Base-by-base conservation (phyloP, 2,113 vertebrate genomes). In the Embiotoca jacksoni region DNA sequence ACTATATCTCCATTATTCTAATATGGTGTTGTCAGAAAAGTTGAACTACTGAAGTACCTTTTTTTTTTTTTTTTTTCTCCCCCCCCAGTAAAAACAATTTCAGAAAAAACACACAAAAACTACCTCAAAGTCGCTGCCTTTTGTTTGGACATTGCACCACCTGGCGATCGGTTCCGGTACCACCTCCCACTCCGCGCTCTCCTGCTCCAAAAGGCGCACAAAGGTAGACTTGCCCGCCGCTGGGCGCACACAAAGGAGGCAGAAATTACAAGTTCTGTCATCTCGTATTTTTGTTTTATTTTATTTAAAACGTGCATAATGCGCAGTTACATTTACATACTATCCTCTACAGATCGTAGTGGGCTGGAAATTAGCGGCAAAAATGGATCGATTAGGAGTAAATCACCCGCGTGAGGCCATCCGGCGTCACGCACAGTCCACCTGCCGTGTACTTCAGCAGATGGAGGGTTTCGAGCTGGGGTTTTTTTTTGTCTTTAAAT, bases 221-320 rank as follows among this genome's bases (percentile, higher is more conserved):
- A 99, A 98, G 0, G 97, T 98, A 0, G 97, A 97, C 59, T 99
- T 99, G 1, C 98, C 97, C 9, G 97, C 94, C 67, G 97, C 98
- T 99, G 89, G 14, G 7, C 49, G 2, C 49, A 53, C 57, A 74
- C 33, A 61, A 72, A 71, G 15, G 7, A 64, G 4, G 7, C 33
- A 35, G 6, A n/a, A 10, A 49, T n/a, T 23, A 46, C 49, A 44
- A 9, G 6, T 23, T 50, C 0, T 31, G 23, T 23, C 23, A 23
- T 23, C 23, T 23, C 23, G 23, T 23, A 23, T 23, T 23, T 23
- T 23, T 23, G n/a, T n/a, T 23, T 23, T 23, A 23, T 23, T 23
- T 23, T 23, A 23, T 23, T 23, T 23, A 23, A 23, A 23, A 23
- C 23, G 23, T 23, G 23, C n/a, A n/a, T n/a, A n/a, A n/a, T n/a